Evolutionary conservation across 2,888 invertebrate species (phyloP).

Genomic region (Melanostoma scalare): DNA sequence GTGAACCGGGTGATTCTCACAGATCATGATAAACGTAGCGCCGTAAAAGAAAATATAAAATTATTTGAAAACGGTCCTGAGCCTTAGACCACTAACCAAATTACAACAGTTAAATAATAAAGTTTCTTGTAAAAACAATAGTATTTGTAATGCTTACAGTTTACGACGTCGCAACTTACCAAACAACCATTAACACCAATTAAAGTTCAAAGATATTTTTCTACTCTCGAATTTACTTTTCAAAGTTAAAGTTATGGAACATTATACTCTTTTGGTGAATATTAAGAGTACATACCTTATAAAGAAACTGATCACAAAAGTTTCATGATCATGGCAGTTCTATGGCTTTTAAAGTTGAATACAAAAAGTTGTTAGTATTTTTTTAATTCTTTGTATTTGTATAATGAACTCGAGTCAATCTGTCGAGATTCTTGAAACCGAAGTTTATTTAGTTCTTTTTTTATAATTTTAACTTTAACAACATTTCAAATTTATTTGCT

Average conservation of each 20-base stretch:
- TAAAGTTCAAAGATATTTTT: background rate
- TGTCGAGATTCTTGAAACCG: slow-evolving; percentile 65
- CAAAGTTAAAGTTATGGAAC: slow-evolving; percentile 57
- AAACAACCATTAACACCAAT: slow-evolving; percentile 18
- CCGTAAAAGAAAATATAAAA: too few species aligned
- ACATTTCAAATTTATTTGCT: background rate
- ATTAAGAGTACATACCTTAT: slow-evolving; percentile 48
- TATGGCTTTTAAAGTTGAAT: slow-evolving; percentile 66
- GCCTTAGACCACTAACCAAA: too few species aligned
- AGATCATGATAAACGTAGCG: too few species aligned
- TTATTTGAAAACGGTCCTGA: too few species aligned
- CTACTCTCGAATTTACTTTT: slow-evolving; percentile 9
- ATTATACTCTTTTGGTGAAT: slow-evolving; percentile 60
- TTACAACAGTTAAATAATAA: too few species aligned
- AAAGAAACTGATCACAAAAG: slow-evolving; percentile 53
- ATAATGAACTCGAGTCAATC: slow-evolving; percentile 51
- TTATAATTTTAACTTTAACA: slow-evolving; percentile 26
- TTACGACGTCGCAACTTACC: background rate
- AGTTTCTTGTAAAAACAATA: too few species aligned
- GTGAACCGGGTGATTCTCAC: too few species aligned
- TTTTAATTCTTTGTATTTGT: slow-evolving; percentile 34
- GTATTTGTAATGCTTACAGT: too few species aligned
- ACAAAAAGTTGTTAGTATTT: slow-evolving; percentile 42
- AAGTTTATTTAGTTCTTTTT: slow-evolving; percentile 43
- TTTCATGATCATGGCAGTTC: slow-evolving; percentile 69